Percentiles rank a stretch among this genome's conserved stretches.
Evolutionary conservation across 2,113 vertebrate genomes (phyloP).

Genomic region (Misgurnus mizolepis): DNA sequence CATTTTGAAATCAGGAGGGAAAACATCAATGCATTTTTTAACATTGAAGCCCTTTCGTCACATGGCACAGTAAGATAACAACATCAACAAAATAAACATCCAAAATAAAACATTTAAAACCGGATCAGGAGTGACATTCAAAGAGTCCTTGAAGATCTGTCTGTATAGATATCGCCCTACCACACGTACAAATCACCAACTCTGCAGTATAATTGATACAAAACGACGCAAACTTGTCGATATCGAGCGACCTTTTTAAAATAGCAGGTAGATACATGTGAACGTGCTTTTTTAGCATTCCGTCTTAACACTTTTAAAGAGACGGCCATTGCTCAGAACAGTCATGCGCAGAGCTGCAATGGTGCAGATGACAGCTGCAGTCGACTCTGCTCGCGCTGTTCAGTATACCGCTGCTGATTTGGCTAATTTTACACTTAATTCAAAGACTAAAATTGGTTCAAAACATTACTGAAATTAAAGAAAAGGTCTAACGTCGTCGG

Average conservation of each 20-base stretch:
- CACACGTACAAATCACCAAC: background rate
- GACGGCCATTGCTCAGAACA: background rate
- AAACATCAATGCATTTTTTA: background rate
- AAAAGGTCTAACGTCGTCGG: background rate
- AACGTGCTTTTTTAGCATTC: background rate
- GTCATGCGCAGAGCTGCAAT: constrained; percentile 20
- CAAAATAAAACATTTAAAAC: background rate
- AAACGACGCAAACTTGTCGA: background rate
- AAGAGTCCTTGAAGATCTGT: constrained; percentile 38
- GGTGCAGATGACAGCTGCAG: constrained; percentile 38
- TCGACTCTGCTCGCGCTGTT: background rate
- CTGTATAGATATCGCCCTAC: constrained; percentile 16
- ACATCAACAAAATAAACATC: background rate
- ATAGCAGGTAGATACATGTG: background rate
- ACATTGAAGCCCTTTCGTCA: no score
- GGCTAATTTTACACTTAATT: background rate
- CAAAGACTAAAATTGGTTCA: background rate
- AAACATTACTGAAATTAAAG: background rate
- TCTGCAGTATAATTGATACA: background rate
- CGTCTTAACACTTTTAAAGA: background rate
- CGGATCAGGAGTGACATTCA: constrained; percentile 42
- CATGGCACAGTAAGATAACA: no score
- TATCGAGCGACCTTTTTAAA: background rate
- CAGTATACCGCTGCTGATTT: background rate
- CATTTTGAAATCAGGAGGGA: background rate